phyloP scores from a whole-genome alignment of 1,140 invertebrate species.

The Danaus plexippus region DNA sequence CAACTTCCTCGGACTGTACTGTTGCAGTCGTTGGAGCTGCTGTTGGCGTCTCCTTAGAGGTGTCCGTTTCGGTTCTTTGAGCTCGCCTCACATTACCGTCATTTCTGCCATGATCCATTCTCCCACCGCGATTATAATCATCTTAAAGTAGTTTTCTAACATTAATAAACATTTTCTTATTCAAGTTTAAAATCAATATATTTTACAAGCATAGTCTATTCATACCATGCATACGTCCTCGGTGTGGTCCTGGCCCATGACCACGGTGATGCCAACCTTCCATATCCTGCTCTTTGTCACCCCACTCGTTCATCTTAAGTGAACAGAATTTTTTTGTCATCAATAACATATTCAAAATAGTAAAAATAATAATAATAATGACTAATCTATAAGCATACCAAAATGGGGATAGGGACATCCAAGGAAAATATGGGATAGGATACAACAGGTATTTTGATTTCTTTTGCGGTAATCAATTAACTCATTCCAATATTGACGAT shows the following conservation, averaged over 20 bases:
- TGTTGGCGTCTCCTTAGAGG: conserved; percentile 35
- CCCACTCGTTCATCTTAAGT: conserved; percentile 64
- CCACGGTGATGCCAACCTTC: conserved; percentile 62
- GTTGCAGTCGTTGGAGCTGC: conserved; percentile 21
- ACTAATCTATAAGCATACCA: conserved; percentile 42
- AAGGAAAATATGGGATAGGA: conserved; percentile 67
- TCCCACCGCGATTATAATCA: conserved; percentile 54
- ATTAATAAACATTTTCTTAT: not conserved
- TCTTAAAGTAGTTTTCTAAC: conserved; percentile 28
- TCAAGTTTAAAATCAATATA: not conserved
- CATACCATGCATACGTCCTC: conserved; percentile 55
- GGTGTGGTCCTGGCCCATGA: conserved; percentile 46
- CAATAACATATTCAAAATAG: conserved; percentile 8
- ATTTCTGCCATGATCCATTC: conserved; percentile 45
- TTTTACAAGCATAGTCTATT: conserved; percentile 1
- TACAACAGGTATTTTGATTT: conserved; percentile 47
- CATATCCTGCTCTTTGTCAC: conserved; percentile 59
- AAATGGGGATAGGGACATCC: conserved; percentile 63
- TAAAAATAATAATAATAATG: conserved; percentile 10
- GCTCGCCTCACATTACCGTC: conserved; percentile 41
- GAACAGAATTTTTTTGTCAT: not conserved
- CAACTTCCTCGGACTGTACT: conserved; percentile 61
- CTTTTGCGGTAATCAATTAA: conserved; percentile 57
- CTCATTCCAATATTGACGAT: conserved; percentile 51
- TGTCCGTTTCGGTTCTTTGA: conserved; percentile 42